Evolutionary conservation across 1,140 invertebrate species (phyloP).

Genomic region (Grapholita molesta): DNA sequence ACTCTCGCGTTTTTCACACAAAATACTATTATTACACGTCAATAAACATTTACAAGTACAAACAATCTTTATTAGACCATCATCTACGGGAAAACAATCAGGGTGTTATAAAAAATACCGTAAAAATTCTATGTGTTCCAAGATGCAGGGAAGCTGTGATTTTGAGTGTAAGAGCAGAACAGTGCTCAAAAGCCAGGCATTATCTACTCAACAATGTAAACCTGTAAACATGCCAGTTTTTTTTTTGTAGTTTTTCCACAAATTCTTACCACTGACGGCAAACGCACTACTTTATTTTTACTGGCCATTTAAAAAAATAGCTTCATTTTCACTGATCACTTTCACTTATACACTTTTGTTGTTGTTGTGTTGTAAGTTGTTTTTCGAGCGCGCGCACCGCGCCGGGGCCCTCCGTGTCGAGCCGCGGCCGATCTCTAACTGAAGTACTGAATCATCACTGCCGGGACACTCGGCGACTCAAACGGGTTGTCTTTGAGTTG

Average conservation of each 20-base stretch:
- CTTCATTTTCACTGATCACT: slow-evolving; percentile 30
- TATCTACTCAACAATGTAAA: slow-evolving; percentile 42
- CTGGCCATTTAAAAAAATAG: slow-evolving; percentile 53
- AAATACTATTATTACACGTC: background rate
- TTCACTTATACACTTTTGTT: slow-evolving; percentile 35
- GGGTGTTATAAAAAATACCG: background rate
- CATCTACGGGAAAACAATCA: background rate
- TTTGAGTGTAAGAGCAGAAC: background rate
- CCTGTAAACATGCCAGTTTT: slow-evolving; percentile 64
- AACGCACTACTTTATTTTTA: slow-evolving; percentile 65
- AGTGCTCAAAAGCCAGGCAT: slow-evolving; percentile 20
- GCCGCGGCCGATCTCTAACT: background rate
- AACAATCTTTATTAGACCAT: background rate
- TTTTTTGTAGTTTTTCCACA: slow-evolving; percentile 24
- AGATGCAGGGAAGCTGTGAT: background rate
- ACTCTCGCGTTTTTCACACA: background rate
- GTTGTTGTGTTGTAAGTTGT: slow-evolving; percentile 26
- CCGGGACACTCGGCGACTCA: background rate
- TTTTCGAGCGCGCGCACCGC: slow-evolving; percentile 4
- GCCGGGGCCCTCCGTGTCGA: background rate
- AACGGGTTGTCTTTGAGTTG: slow-evolving; percentile 2
- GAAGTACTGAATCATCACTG: background rate
- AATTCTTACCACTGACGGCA: slow-evolving; percentile 70
- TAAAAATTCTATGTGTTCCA: background rate
- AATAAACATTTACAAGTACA: slow-evolving; percentile 10